Base-by-base conservation (phyloP, 2,888 invertebrate species). In the Drosophila peninsularis region DNA sequence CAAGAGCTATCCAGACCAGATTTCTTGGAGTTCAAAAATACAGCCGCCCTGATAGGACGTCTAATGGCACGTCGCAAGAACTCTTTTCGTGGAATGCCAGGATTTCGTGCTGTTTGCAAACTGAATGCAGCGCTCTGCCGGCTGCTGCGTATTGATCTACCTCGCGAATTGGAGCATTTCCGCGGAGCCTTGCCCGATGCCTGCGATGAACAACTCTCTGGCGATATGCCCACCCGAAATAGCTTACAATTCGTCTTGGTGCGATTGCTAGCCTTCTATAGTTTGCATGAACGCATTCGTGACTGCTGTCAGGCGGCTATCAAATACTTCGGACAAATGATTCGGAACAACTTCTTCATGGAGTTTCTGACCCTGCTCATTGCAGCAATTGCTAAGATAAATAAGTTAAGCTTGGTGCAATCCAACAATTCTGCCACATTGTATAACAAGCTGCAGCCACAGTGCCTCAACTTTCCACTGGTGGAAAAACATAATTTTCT, bases 1-100 rank as follows among this genome's bases (percentile, higher is more conserved):
- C 78, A 82, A 55, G 71, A 76, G 19, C 37, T 73, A 27, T 56
- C 42, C 11, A 58, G 62, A 2, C 62, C 68, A n/a, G 65, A 75
- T 34, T 72, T 76, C 0, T 39, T 54, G 19, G 87, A 89, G 14
- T 88, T 92, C 19, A 77, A 82, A 7, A 75, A 91, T 53, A 82
- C 86, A 1, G 90, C 91, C 1, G 92, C 92, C 0, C 54, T 92
- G 30, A 82, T 92, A 36, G 91, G 90, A 1, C 88, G 92, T 2
- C 70, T 92, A 0, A 90, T 91, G 83, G 92, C 91, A 0, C 88
- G 91, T 1, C 89, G 92, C 0, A 91, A 91, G 57, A 91, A 91
- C 57, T 92, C 92, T 0, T 92, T 92, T 66, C 84, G 72, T 1
- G 78, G 77, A 19, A 88, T 92, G 88, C 82, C 79, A 10, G 92